Conservation (phyloP, 2,888 invertebrate genomes). For the Dorcus hopei region DNA sequence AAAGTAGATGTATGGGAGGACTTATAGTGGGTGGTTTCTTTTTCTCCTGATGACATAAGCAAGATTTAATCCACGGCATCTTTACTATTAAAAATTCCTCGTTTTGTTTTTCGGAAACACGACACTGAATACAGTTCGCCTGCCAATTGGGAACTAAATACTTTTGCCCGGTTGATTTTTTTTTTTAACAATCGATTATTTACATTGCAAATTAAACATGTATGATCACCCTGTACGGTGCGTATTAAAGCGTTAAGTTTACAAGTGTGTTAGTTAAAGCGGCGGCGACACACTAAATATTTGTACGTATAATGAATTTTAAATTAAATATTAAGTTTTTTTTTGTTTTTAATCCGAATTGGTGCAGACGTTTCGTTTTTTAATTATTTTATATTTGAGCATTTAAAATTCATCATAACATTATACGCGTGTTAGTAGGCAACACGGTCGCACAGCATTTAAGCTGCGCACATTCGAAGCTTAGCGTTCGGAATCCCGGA, state of each 20-base stretch:
- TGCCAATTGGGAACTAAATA: no score
- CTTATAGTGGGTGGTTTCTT: constrained; percentile 50
- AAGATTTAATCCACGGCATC: constrained; percentile 53
- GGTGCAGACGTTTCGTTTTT: background rate
- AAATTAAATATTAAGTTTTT: background rate
- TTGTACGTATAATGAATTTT: constrained; percentile 1
- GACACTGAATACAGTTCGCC: no score
- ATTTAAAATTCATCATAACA: constrained; percentile 23
- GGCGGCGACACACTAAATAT: no score
- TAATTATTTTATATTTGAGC: background rate
- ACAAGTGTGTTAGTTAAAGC: no score
- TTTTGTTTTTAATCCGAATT: no score
- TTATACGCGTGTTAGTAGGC: constrained; percentile 23
- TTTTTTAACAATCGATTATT: background rate
- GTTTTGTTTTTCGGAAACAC: background rate
- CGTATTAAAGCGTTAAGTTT: no score
- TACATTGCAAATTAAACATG: background rate
- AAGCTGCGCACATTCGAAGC: constrained; percentile 22
- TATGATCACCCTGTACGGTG: background rate
- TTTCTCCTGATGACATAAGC: constrained; percentile 51
- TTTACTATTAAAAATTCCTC: constrained; percentile 21
- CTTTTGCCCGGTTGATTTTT: no score
- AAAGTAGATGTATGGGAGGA: constrained; percentile 50
- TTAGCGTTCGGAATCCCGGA: constrained; percentile 43
- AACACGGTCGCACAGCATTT: constrained; percentile 8